Evolutionary conservation across 2,888 invertebrate species (phyloP), one percentile per base, ranked within the genome.

Genomic region (Rotaria macrura): DNA sequence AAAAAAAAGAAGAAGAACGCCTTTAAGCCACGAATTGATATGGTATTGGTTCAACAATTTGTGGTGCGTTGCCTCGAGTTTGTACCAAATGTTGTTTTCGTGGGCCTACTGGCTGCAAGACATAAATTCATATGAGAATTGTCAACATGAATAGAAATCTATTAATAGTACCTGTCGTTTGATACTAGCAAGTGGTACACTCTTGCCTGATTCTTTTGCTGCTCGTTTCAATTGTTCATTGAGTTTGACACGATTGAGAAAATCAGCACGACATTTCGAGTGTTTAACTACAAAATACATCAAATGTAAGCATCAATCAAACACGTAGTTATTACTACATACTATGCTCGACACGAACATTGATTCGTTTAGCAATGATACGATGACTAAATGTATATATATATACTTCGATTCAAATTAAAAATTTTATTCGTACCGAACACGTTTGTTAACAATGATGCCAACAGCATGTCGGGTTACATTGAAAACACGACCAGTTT

Each of bases 401-500:
- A 52, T 52, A 17, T 17, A 49, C 3, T 49, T 17, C 17, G 49
- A 17, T n/a, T 40, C 1, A 49, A 84, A 84, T 49, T 23, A 52
- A 23, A 52, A 2, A 23, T 52, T 6, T 6, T 23, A 23, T 6
- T 88, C 89, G 87, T 88, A 92, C 88, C 96, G 94, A 72, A 99
- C 96, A 88, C 97, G 93, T 92, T 99, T 99, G 93, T 99, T 99
- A 43, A 99, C 98, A 89, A 98, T 96, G 17, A 99, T 96, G 88
- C 99, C 99, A 85, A 99, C 93, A 88, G 98, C 98, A 89, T 97
- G 97, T 85, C 95, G 94, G 52, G 98, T 97, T 9, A 99, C 97
- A 89, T 99, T 99, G 93, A 95, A 99, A 0, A 99, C 95, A 88
- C 97, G 94, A n/a, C 99, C 99, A 87, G 99, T 99, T 92, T 96